Evolutionary conservation across 2,797 vertebrate species (phyloP).

Genomic region (Falco cherrug): DNA sequence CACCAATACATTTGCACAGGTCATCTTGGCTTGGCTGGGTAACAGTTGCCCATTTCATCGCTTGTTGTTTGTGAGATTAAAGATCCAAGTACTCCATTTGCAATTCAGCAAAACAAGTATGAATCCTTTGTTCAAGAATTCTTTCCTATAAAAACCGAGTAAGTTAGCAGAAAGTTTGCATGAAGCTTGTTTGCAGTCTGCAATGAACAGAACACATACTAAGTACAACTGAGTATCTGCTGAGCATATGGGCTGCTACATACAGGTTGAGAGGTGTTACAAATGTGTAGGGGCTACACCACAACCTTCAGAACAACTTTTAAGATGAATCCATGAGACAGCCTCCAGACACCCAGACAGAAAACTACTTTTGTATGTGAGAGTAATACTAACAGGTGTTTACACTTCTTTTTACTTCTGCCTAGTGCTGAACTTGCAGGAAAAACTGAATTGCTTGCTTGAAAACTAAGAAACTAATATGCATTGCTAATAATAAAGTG

Average conservation of each 20-base stretch:
- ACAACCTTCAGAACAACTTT: not conserved
- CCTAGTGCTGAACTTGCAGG: not conserved
- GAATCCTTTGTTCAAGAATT: not conserved
- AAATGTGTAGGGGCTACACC: not conserved
- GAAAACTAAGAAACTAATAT: not conserved
- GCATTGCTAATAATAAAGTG: not conserved
- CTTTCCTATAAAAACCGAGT: not conserved
- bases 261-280: not conserved
- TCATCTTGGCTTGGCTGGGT: not conserved
- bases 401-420: not conserved
- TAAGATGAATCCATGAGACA: not conserved
- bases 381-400: not conserved
- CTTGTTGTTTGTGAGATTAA: not conserved
- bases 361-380: not conserved
- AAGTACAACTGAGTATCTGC: not conserved
- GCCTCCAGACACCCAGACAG: rapidly evolving
- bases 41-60: not conserved
- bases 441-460: not conserved
- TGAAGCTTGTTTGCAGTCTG: not conserved
- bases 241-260: not conserved
- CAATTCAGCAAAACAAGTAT: not conserved
- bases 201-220: not conserved
- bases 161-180: not conserved
- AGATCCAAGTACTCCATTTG: not conserved
- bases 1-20: not conserved